Percentiles rank a stretch among this genome's conserved stretches.
Evolutionary conservation across 2,888 invertebrate species (phyloP).

Genomic region (Nycteola revayana): DNA sequence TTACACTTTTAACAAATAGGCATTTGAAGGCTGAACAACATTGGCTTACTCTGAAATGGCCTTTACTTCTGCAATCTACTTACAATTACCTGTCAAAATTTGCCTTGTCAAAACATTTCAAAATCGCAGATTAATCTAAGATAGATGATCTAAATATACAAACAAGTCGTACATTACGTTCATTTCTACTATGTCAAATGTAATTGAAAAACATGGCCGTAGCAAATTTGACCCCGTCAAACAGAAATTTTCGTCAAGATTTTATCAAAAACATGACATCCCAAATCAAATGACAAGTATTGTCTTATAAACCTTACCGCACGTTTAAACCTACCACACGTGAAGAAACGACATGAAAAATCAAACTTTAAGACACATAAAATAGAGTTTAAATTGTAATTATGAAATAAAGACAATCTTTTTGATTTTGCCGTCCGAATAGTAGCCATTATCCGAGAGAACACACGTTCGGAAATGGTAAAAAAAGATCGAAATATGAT

Average conservation of each 20-base stretch:
- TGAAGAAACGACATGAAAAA: slow-evolving; percentile 13
- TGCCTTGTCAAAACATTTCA: slow-evolving; percentile 45
- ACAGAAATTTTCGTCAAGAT: slow-evolving; percentile 74
- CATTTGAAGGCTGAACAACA: slow-evolving; percentile 20
- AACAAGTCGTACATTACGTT: slow-evolving; percentile 42
- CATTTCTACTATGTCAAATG: slow-evolving; percentile 63
- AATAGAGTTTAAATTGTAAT: slow-evolving; percentile 24
- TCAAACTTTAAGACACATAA: slow-evolving; percentile 22
- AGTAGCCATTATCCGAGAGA: slow-evolving; percentile 76
- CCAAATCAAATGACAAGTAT: slow-evolving; percentile 76
- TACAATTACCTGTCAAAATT: slow-evolving; percentile 26
- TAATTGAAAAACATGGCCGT: slow-evolving; percentile 68
- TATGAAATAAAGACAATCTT: slow-evolving; percentile 28
- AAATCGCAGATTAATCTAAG: slow-evolving; percentile 48
- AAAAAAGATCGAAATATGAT: slow-evolving; percentile 79
- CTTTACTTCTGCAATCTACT: slow-evolving; percentile 22
- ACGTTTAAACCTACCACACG: slow-evolving; percentile 37
- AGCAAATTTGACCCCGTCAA: slow-evolving; percentile 71
- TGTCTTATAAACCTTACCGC: slow-evolving; percentile 62
- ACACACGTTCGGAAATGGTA: slow-evolving; percentile 74
- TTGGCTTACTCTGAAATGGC: slow-evolving; percentile 9
- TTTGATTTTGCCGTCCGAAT: slow-evolving; percentile 53
- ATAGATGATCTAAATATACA: slow-evolving; percentile 54
- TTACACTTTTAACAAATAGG: slow-evolving; percentile 16
- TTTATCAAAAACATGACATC: slow-evolving; percentile 73